Evolutionary conservation across 35 echinoderm and acorn worm species (phyloP).

Genomic region (Antedon bifida): DNA sequence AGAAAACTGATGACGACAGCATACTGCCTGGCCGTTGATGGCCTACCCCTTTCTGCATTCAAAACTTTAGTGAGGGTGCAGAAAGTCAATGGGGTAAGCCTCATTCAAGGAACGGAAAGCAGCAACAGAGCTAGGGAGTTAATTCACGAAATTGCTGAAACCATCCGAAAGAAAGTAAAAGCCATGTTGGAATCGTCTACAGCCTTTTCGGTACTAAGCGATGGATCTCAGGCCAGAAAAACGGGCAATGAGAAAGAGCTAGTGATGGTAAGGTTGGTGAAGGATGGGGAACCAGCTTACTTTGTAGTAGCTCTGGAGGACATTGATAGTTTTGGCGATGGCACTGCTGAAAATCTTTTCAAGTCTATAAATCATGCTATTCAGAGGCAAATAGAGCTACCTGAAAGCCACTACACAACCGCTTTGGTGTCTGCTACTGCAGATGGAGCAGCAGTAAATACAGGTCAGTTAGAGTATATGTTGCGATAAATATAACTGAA

Average conservation of each 20-base stretch:
- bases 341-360: too few relatives aligned
- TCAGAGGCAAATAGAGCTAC: too few relatives aligned
- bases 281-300: neutral
- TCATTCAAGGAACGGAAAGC: slow-evolving; percentile 11
- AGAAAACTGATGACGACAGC: slow-evolving; percentile 44
- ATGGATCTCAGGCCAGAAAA: slow-evolving; percentile 44
- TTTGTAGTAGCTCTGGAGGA: too few relatives aligned
- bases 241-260: slow-evolving; percentile 36
- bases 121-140: neutral
- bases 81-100: slow-evolving; percentile 17
- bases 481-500: too few relatives aligned
- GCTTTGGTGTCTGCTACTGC: neutral
- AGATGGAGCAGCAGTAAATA: neutral
- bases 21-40: slow-evolving; percentile 19
- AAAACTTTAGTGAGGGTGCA: slow-evolving; percentile 30
- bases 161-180: too few relatives aligned
- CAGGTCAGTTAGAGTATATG: too few relatives aligned
- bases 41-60: slow-evolving; percentile 26
- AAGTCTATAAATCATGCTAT: too few relatives aligned
- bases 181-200: neutral
- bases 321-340: too few relatives aligned
- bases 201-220: slow-evolving; percentile 46
- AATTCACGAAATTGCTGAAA: too few relatives aligned
- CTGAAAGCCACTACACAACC: neutral
- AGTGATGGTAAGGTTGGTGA: slow-evolving; percentile 19